Conservation (phyloP, 1,140 invertebrate genomes). For the Pararge aegeria region DNA sequence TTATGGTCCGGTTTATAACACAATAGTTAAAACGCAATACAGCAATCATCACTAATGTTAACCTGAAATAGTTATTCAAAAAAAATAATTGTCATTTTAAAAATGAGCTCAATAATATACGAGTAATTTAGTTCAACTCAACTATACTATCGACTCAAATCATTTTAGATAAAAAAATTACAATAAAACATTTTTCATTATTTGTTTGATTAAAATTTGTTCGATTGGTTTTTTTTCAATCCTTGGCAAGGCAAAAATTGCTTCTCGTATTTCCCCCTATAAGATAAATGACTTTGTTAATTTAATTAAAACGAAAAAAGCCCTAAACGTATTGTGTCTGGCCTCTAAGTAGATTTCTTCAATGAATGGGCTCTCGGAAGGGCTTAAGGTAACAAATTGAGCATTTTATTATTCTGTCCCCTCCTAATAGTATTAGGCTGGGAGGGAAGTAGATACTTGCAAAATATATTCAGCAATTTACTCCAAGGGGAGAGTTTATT, state of each 20-base stretch:
- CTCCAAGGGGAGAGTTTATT: not conserved
- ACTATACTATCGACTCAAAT: no score
- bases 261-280: slow-evolving; percentile 20
- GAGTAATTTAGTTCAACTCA: no score
- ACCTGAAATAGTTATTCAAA: no score
- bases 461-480: slow-evolving; percentile 33
- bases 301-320: slow-evolving; percentile 15
- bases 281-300: slow-evolving; percentile 8
- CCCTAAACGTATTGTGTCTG: slow-evolving; percentile 11
- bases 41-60: no score
- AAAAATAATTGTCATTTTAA: no score
- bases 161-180: no score
- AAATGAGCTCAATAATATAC: no score
- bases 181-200: no score
- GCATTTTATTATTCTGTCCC: slow-evolving; percentile 61
- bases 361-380: slow-evolving; percentile 47
- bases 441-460: slow-evolving; percentile 32
- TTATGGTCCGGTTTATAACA: no score
- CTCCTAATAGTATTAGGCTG: slow-evolving; percentile 54
- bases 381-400: slow-evolving; percentile 61
- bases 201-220: no score
- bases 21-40: no score
- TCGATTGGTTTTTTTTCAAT: no score
- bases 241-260: not conserved
- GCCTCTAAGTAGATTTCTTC: slow-evolving; percentile 43